A percentile compares a stretch with the other conserved stretches of the same genome.
Evolutionary conservation across 1,140 invertebrate species (phyloP).

Genomic region (Calycopis cecrops): DNA sequence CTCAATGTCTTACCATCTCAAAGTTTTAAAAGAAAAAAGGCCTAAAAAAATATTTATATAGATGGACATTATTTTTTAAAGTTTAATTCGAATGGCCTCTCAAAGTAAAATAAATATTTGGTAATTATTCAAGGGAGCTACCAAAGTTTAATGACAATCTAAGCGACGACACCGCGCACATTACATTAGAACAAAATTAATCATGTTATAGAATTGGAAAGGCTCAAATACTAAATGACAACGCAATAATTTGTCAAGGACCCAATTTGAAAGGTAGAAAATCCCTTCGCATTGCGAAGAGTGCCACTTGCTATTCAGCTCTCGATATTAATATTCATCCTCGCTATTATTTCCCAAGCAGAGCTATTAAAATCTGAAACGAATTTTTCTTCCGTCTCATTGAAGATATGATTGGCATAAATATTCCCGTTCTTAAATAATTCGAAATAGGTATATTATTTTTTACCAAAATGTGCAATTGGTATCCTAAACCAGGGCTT

Average conservation of each 20-base stretch:
- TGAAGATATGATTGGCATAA: conserved; percentile 43
- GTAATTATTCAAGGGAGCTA: too few relatives aligned
- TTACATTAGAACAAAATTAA: not conserved
- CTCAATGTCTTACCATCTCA: too few relatives aligned
- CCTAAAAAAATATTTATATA: too few relatives aligned
- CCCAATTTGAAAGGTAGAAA: conserved; percentile 31
- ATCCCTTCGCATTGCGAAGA: conserved; percentile 55
- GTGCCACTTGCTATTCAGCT: conserved; percentile 37
- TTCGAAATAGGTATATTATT: not conserved
- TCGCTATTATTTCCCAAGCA: conserved; percentile 49
- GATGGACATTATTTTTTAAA: too few relatives aligned
- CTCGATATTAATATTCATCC: conserved; percentile 57
- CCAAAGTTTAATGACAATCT: too few relatives aligned
- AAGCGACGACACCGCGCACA: not conserved
- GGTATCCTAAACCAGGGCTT: not conserved
- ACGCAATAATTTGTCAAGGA: conserved; percentile 19
- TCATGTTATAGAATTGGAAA: not conserved
- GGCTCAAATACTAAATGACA: not conserved
- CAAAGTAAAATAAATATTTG: too few relatives aligned
- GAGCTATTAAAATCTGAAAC: conserved; percentile 46
- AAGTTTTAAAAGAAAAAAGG: too few relatives aligned
- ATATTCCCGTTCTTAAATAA: conserved; percentile 33
- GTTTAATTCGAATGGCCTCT: too few relatives aligned
- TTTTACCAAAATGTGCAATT: not conserved
- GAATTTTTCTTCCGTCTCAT: conserved; percentile 39